Evolutionary conservation across 2,113 vertebrate species (phyloP), one percentile per base, ranked within the genome.

Genomic region (Plecturocebus donacophilus): DNA sequence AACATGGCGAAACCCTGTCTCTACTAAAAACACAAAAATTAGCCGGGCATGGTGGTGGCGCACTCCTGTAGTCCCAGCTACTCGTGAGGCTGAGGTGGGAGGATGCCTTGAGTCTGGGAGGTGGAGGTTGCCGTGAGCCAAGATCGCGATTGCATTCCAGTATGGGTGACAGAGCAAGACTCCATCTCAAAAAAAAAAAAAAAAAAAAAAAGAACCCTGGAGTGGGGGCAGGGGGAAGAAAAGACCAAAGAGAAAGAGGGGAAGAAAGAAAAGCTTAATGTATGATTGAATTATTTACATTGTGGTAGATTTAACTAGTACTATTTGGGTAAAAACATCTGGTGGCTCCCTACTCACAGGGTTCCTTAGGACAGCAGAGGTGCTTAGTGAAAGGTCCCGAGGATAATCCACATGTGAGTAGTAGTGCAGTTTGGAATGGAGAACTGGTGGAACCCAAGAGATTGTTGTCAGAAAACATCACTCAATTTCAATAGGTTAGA

Each of bases 241-340:
- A 32, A 52, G 14, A 56, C n/a, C 54, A 97, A 81, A 91, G 68
- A 89, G 40, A 90, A 81, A 49, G 32, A 83, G 49, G 38, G 42
- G 58, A 92, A 87, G 45, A 66, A 92, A 87, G 64, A 81, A 82
- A 95, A 86, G 20, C 42, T 95, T 95, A 35, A 35, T 54, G 90
- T 73, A 84, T 70, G 87, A 32, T 87, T 93, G 71, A 92, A 86
- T 79, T 93, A 49, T 82, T 94, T 66, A 77, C 77, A 47, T 81
- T 76, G 8, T 90, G 42, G 21, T 82, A 75, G 54, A 68, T 54
- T 87, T 61, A 93, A 92, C 42, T 93, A 77, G 80, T 64, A 54
- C 38, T 61, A 45, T 52, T 49, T 80, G 21, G 38, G n/a, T 96
- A 79, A 70, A 96, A 85, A 80, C n/a, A 4, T 83, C 47, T 49